Conservation (phyloP, 2,888 invertebrate species). For the Noctuana brunneofusca region DNA sequence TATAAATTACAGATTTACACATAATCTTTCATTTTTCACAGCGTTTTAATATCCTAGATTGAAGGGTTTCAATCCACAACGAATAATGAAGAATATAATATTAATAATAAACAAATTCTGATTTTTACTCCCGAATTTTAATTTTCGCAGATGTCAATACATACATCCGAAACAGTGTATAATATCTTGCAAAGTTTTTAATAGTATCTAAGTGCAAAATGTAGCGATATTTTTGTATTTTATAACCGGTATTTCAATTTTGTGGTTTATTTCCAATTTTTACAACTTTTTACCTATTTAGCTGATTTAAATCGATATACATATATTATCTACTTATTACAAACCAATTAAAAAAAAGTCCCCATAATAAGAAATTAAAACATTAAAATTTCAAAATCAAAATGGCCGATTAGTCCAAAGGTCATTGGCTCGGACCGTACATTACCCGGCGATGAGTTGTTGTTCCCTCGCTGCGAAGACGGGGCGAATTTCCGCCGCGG, state of each 20-base stretch:
- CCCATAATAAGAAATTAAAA: background rate
- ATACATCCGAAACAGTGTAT: no score
- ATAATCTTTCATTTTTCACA: slow-evolving; percentile 80
- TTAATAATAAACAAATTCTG: background rate
- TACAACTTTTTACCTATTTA: no score
- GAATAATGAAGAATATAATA: slow-evolving; percentile 15
- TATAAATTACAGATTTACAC: slow-evolving; percentile 82
- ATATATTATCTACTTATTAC: no score
- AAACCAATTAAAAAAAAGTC: no score
- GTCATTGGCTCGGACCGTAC: slow-evolving; percentile 33
- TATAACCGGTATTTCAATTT: no score
- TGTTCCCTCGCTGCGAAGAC: slow-evolving; percentile 46
- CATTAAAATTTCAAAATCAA: slow-evolving; percentile 3
- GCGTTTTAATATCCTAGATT: slow-evolving; percentile 51
- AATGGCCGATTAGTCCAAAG: slow-evolving; percentile 24
- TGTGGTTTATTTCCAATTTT: no score
- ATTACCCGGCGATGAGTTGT: slow-evolving; percentile 27
- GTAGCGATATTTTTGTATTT: no score
- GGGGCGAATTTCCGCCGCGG: slow-evolving; percentile 78
- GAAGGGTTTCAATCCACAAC: slow-evolving; percentile 27
- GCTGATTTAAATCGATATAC: no score
- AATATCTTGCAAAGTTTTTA: no score
- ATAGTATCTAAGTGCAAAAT: no score
- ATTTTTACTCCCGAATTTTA: background rate
- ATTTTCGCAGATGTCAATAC: no score